Conservation (phyloP, 2,797 vertebrate genomes). For the Spinus pinus region DNA sequence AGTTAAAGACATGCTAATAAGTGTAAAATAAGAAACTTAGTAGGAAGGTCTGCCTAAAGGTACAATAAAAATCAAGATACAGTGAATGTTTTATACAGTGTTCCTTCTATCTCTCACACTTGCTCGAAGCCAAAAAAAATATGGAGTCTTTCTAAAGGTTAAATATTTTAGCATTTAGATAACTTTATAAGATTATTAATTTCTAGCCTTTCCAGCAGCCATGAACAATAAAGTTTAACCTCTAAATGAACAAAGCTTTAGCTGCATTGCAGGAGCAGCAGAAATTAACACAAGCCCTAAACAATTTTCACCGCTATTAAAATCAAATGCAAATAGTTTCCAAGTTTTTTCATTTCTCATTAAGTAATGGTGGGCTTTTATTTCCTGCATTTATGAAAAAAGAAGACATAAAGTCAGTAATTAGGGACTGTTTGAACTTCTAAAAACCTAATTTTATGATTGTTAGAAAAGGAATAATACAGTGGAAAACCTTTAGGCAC, state of each 20-base stretch:
- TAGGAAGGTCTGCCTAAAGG: not conserved
- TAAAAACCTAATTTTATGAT: not conserved
- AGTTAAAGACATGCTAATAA: conserved; percentile 41
- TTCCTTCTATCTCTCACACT: not conserved
- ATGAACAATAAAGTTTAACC: conserved; percentile 52
- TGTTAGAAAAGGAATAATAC: not conserved
- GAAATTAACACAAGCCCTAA: not conserved
- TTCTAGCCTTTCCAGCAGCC: conserved; percentile 22
- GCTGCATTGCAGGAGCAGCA: not conserved
- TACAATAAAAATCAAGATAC: conserved; percentile 32
- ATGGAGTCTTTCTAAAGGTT: conserved; percentile 50
- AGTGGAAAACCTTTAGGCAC: not conserved
- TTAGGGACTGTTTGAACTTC: not conserved
- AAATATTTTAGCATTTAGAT: conserved; percentile 63
- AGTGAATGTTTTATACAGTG: conserved; percentile 41
- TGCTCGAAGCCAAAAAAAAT: conserved; percentile 49
- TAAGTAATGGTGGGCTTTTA: not conserved
- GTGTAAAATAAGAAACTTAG: not conserved
- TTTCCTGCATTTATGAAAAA: not conserved
- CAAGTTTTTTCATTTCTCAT: not conserved
- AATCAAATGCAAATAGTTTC: not conserved
- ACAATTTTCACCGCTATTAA: not conserved
- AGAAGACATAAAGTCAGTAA: not conserved
- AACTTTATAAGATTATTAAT: conserved; percentile 53
- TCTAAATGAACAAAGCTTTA: conserved; percentile 41